Percentiles rank a stretch among this genome's conserved stretches.
Conservation (phyloP, 35 echinoderm and acorn worm species). For the Ophiothrix spiculata region DNA sequence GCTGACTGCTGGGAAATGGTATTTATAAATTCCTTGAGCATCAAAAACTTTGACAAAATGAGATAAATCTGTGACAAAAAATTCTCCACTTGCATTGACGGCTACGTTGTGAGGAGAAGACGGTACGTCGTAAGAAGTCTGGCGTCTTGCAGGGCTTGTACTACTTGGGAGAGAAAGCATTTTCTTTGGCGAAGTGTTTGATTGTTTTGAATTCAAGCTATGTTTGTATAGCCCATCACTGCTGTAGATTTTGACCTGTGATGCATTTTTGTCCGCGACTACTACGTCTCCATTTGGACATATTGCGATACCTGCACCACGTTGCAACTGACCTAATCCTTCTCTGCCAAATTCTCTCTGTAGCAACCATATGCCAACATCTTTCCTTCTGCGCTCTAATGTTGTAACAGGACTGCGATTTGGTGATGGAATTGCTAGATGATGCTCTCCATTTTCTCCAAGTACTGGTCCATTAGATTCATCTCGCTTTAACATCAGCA, state of each 20-base stretch:
- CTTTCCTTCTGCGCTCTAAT: not conserved
- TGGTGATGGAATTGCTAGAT: not conserved
- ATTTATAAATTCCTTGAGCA: not conserved
- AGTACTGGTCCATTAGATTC: not conserved
- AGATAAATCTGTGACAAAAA: not conserved
- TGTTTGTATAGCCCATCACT: not conserved
- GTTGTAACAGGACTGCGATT: not conserved
- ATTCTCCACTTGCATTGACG: not conserved
- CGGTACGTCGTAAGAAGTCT: not conserved
- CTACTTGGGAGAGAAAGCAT: not conserved
- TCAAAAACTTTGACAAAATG: not conserved
- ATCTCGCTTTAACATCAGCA: not conserved
- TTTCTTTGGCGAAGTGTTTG: not conserved
- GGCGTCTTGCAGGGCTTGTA: not conserved
- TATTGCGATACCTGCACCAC: not conserved
- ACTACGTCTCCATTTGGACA: not conserved
- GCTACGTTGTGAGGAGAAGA: not conserved
- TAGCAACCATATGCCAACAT: not conserved
- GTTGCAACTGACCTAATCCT: not conserved
- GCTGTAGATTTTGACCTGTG: not conserved
- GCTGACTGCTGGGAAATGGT: not conserved
- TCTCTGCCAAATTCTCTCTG: not conserved
- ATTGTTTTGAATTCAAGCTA: not conserved
- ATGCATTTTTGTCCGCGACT: not conserved
- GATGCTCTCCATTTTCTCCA: not conserved